Conservation (phyloP, 2,888 invertebrate genomes). For the Sinohyriopsis cumingii region DNA sequence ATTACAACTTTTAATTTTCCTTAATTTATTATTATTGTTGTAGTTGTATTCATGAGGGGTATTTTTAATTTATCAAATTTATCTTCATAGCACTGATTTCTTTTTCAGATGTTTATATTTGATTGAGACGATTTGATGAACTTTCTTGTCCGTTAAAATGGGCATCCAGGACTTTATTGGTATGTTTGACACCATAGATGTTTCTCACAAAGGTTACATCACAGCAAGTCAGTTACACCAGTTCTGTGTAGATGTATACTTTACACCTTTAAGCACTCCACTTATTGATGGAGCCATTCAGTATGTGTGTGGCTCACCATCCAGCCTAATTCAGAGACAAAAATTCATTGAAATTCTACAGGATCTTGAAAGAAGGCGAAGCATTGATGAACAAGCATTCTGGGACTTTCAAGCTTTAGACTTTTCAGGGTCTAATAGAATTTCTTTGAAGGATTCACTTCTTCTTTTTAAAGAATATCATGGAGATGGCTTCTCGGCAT, state of each 20-base stretch:
- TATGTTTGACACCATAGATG: constrained; percentile 59
- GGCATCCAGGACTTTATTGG: constrained; percentile 49
- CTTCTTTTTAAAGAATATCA: constrained; percentile 64
- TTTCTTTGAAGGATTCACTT: constrained; percentile 58
- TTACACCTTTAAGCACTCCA: constrained; percentile 35
- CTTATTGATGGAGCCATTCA: constrained; percentile 53
- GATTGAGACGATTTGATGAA: no score
- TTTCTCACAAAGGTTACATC: constrained; percentile 50
- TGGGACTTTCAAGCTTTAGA: constrained; percentile 64
- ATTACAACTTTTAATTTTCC: no score
- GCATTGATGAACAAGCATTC: constrained; percentile 58
- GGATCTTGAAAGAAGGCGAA: constrained; percentile 56
- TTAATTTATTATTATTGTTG: no score
- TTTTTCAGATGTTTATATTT: no score
- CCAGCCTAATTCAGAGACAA: constrained; percentile 35
- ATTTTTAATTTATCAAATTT: no score
- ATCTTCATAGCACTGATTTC: no score
- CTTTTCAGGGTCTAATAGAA: constrained; percentile 42
- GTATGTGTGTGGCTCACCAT: constrained; percentile 47
- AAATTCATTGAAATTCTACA: constrained; percentile 56
- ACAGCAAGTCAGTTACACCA: constrained; percentile 48
- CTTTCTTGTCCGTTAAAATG: constrained; percentile 29
- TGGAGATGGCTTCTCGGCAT: constrained; percentile 59
- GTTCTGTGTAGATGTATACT: constrained; percentile 52
- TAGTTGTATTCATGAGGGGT: no score